Evolutionary conservation across 2,888 invertebrate species (phyloP).

Genomic region (Mythimna albipuncta): DNA sequence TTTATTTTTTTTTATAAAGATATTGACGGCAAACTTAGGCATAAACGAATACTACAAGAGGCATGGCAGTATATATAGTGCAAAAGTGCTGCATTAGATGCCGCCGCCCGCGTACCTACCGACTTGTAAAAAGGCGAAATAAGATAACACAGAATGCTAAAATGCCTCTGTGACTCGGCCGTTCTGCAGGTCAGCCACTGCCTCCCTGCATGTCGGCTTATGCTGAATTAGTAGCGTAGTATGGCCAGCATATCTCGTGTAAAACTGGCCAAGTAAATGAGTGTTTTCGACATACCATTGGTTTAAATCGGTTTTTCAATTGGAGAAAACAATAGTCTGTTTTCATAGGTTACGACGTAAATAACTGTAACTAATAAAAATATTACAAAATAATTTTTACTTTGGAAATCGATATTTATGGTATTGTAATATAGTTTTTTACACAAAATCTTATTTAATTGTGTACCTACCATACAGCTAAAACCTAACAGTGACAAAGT

Average conservation of each 20-base stretch:
- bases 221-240: neutral
- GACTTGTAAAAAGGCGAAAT: slow-evolving; percentile 9
- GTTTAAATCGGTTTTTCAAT: neutral
- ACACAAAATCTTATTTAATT: no score
- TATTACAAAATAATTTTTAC: no score
- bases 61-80: neutral
- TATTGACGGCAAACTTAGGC: neutral
- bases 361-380: slow-evolving; percentile 39
- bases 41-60: neutral
- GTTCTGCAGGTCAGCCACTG: neutral
- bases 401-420: no score
- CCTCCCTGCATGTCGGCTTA: neutral
- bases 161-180: neutral
- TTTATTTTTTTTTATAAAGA: neutral
- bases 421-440: no score
- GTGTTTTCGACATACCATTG: neutral
- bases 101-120: neutral
- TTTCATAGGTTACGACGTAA: neutral
- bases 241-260: neutral
- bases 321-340: neutral
- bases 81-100: neutral
- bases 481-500: no score
- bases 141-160: slow-evolving; percentile 10
- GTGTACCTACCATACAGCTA: no score
- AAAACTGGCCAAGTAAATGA: neutral